Percentiles rank a stretch among this genome's conserved stretches.
Conservation (phyloP, 2,113 vertebrate species). For the Rhabdomys dilectus region DNA sequence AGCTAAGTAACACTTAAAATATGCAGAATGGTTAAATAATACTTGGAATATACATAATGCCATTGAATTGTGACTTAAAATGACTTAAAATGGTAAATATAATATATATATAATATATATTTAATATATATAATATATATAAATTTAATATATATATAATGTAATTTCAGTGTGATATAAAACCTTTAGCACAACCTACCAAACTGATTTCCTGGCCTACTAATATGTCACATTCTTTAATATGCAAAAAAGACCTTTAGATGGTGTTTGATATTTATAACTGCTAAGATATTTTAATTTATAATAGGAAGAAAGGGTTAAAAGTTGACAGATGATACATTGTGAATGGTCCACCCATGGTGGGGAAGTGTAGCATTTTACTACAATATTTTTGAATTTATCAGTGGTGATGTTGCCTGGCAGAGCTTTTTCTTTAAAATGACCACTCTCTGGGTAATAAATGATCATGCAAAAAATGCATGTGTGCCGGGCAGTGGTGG, state of each 20-base stretch:
- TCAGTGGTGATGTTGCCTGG: conserved; percentile 5
- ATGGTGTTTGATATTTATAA: conserved; percentile 31
- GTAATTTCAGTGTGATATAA: background rate
- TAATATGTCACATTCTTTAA: background rate
- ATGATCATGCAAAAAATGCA: background rate
- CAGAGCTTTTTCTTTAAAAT: conserved; percentile 31
- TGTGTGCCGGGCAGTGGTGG: too few species aligned
- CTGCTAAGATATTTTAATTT: conserved; percentile 41
- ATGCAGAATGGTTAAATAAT: background rate
- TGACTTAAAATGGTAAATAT: background rate
- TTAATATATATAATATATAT: background rate
- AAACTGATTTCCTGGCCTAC: background rate
- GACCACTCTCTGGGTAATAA: background rate
- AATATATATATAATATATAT: background rate
- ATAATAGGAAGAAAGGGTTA: background rate
- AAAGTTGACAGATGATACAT: background rate
- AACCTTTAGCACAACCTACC: background rate
- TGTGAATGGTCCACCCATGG: background rate
- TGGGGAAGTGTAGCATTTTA: background rate
- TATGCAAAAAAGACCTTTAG: conserved; percentile 27
- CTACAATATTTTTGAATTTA: background rate
- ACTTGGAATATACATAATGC: background rate
- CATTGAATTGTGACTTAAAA: background rate
- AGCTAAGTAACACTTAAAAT: background rate
- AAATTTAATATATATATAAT: background rate